These are phyloP conservation scores for Limnephilus lunatus DNA, from an alignment of 2,888 invertebrate species.

Conservation along the genomic window DNA sequence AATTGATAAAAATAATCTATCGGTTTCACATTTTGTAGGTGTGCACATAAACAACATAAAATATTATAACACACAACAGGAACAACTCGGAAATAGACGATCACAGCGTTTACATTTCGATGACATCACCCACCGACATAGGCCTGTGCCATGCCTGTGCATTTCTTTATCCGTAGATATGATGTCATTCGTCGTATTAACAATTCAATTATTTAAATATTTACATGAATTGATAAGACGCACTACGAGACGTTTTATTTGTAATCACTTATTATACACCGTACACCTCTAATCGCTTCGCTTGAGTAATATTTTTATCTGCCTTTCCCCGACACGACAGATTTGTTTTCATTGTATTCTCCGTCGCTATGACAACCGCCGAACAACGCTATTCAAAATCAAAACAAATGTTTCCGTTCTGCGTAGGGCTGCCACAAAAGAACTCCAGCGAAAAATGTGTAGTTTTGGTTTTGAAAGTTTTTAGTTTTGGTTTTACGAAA, in stretches of 20 bases:
- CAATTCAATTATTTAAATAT: background rate
- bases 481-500: no score
- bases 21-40: slow-evolving; percentile 16
- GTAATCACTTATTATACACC: background rate
- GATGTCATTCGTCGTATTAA: slow-evolving; percentile 28
- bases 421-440: background rate
- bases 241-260: background rate
- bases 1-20: slow-evolving; percentile 21
- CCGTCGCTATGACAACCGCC: background rate
- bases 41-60: slow-evolving; percentile 23
- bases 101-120: slow-evolving; percentile 14
- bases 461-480: no score
- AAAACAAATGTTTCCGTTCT: background rate
- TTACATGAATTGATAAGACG: background rate
- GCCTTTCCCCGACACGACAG: background rate
- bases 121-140: slow-evolving; percentile 28
- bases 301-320: background rate
- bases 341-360: background rate
- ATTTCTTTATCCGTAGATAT: slow-evolving; percentile 15
- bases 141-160: background rate
- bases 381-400: background rate
- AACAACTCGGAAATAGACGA: slow-evolving; percentile 18
- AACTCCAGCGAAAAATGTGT: no score
- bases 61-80: slow-evolving; percentile 22
- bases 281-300: background rate